A percentile compares a stretch with the other conserved stretches of the same genome.
Conservation (phyloP, 2,113 vertebrate genomes). For the Amazona vittata region DNA sequence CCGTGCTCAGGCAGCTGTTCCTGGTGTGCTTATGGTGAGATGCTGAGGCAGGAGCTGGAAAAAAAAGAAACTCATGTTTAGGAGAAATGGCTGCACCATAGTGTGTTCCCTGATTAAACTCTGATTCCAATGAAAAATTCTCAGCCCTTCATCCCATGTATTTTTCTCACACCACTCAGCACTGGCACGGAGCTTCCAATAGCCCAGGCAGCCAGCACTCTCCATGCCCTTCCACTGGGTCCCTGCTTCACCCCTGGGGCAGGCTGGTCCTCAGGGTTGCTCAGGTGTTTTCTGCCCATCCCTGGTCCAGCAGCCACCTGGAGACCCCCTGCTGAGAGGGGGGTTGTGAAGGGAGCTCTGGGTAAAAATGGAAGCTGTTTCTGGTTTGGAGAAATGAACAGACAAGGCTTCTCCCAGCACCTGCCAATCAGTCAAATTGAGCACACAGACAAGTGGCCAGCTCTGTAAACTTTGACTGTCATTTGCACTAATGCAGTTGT, state of each 20-base stretch:
- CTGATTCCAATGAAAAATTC: neutral
- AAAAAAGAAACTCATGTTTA: neutral
- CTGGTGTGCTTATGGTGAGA: rapidly evolving
- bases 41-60: neutral
- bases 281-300: neutral
- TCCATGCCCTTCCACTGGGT: rapidly evolving
- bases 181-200: rapidly evolving
- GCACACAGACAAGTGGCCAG: neutral
- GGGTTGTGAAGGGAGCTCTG: rapidly evolving
- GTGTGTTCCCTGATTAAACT: neutral
- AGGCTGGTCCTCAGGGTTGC: neutral
- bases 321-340: neutral
- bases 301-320: neutral
- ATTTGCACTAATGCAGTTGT: constrained; percentile 25
- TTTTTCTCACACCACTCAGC: neutral
- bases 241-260: neutral
- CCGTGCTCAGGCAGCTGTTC: neutral
- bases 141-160: neutral
- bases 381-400: neutral
- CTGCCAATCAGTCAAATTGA: constrained; percentile 12
- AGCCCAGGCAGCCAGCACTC: neutral
- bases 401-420: neutral
- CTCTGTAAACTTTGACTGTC: neutral
- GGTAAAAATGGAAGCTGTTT: neutral
- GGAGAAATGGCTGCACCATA: neutral